Evolutionary conservation across 2,888 invertebrate species (phyloP).

Genomic region (Hesperia comma): DNA sequence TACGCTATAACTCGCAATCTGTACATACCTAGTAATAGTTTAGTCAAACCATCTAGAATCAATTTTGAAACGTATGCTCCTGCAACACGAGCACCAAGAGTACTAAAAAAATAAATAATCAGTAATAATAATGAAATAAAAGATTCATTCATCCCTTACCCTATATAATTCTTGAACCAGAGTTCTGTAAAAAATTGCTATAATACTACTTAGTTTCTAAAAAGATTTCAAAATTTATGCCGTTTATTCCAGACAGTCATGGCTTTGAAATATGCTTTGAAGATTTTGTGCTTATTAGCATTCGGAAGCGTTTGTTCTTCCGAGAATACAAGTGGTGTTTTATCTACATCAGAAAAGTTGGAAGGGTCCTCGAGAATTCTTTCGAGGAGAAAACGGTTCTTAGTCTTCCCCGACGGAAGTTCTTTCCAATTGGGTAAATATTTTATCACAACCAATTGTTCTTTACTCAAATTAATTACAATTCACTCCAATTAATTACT

Average conservation of each 20-base stretch:
- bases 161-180: too few species aligned
- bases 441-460: conserved; percentile 36
- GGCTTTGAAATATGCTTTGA: conserved; percentile 16
- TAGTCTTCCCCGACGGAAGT: conserved; percentile 85
- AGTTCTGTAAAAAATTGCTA: too few species aligned
- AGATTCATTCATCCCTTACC: too few species aligned
- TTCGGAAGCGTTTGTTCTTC: conserved; percentile 19
- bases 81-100: too few species aligned
- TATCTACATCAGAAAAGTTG: conserved; percentile 28
- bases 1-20: too few species aligned
- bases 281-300: conserved; percentile 23
- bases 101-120: too few species aligned
- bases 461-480: conserved; percentile 35
- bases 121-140: too few species aligned
- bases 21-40: too few species aligned
- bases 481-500: conserved; percentile 36
- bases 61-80: too few species aligned
- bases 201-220: not conserved
- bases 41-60: too few species aligned
- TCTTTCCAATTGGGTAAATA: conserved; percentile 83
- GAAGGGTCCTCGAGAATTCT: conserved; percentile 47
- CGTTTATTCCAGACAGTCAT: conserved; percentile 23
- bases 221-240: not conserved
- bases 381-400: conserved; percentile 80
- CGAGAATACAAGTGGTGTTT: conserved; percentile 19